Percentiles rank a stretch among this genome's conserved stretches.
Evolutionary conservation across 2,113 vertebrate species (phyloP).

Genomic region (Natator depressus): DNA sequence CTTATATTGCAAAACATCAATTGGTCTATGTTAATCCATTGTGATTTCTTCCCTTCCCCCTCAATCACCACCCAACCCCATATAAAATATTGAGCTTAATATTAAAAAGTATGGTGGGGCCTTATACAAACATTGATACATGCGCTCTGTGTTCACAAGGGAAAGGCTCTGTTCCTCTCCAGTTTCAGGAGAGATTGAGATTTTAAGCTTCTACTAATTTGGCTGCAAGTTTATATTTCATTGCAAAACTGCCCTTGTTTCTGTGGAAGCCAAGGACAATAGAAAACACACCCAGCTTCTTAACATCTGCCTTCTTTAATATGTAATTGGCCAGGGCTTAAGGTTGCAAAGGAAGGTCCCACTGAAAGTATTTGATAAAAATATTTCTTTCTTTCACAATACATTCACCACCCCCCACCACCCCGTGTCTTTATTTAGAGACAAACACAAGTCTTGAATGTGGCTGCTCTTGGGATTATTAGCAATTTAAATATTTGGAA

Average conservation of each 20-base stretch:
- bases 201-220: background rate
- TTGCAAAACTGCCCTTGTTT: background rate
- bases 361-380: background rate
- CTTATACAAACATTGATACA: background rate
- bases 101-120: background rate
- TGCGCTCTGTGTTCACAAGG: background rate
- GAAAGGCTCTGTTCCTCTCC: background rate
- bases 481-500: slow-evolving; percentile 39
- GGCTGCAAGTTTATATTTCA: background rate
- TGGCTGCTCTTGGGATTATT: background rate
- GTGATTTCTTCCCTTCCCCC: background rate
- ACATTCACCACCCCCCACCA: background rate
- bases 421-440: background rate
- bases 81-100: background rate
- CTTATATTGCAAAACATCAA: background rate
- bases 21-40: background rate
- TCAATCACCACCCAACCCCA: background rate
- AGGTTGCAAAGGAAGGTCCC: background rate
- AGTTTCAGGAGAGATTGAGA: background rate
- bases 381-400: background rate
- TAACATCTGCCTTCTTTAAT: background rate
- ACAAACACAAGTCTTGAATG: background rate
- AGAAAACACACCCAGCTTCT: background rate
- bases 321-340: background rate
- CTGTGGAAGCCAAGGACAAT: background rate